phyloP scores from a whole-genome alignment of 2,113 vertebrate species.

The Siniperca knerii region DNA sequence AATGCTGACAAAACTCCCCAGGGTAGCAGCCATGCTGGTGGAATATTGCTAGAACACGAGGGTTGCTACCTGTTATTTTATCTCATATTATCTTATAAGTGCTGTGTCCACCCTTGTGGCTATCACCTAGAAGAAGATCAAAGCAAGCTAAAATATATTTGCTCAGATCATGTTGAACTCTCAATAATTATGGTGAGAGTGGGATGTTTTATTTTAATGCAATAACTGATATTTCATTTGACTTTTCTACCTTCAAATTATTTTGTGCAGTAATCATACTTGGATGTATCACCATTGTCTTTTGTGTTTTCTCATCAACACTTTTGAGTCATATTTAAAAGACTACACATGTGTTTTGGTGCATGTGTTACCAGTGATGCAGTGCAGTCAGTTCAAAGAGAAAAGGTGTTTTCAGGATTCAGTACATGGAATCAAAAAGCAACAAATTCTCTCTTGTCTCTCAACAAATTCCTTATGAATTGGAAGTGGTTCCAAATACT shows the following conservation, averaged over 20 bases:
- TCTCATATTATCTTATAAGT: not conserved
- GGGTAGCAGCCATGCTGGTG: not conserved
- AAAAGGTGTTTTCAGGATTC: not conserved
- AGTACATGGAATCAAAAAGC: not conserved
- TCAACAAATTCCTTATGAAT: not conserved
- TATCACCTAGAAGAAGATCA: not conserved
- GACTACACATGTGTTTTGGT: not conserved
- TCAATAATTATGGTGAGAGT: not conserved
- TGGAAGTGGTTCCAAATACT: not conserved
- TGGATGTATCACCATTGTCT: not conserved
- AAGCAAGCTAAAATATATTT: not conserved
- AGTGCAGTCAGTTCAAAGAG: not conserved
- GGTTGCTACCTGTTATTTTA: not conserved
- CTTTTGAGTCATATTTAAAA: not conserved
- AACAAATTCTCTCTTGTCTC: not conserved
- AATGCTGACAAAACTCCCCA: constrained; percentile 14
- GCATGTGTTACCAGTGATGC: not conserved
- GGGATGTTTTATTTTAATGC: not conserved
- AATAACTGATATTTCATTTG: not conserved
- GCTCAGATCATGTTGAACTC: not conserved
- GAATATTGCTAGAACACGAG: not conserved
- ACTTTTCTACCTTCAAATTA: not conserved
- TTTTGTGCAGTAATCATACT: not conserved
- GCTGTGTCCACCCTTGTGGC: not conserved
- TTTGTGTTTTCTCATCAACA: not conserved